Evolutionary conservation across 30 jellyfish, hydroid and myxozoan genomes (phyloP).

Genomic region (Phacellophora camtschatica): DNA sequence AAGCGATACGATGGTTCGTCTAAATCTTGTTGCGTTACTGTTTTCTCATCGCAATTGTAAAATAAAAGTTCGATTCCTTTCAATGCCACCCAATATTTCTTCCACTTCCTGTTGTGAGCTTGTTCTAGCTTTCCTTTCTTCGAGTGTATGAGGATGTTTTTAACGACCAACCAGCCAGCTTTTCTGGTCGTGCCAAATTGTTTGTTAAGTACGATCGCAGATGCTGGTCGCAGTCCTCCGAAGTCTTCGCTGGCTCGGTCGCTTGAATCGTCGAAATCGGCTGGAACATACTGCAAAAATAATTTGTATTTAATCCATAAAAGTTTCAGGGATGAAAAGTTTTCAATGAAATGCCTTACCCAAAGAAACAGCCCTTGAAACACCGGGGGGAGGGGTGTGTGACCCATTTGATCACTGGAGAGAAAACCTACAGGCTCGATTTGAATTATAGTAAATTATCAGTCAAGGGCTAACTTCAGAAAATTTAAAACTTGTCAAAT

Average conservation of each 20-base stretch:
- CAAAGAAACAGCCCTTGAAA: too few species aligned
- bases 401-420: too few species aligned
- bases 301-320: too few species aligned
- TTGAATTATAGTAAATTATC: too few species aligned
- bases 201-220: constrained; percentile 85
- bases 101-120: constrained; percentile 87
- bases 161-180: constrained; percentile 94
- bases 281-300: constrained; percentile 71
- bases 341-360: too few species aligned
- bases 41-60: constrained; percentile 85
- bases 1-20: constrained; percentile 84
- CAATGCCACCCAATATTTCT: constrained; percentile 93
- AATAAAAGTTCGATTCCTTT: constrained; percentile 91
- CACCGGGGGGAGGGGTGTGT: too few species aligned
- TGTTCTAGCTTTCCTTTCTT: constrained; percentile 89
- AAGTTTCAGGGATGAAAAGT: too few species aligned
- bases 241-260: constrained; percentile 76
- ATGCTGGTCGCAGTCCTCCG: constrained; percentile 87
- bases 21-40: constrained; percentile 83
- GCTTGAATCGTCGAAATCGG: constrained; percentile 67
- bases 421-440: too few species aligned
- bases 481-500: too few species aligned
- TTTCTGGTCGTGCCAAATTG: constrained; percentile 90
- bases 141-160: constrained; percentile 76
- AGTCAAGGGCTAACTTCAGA: too few species aligned